Evolutionary conservation across 2,113 vertebrate genomes (phyloP), one percentile per base, ranked within the genome.

Genomic region (Tauraco erythrolophus): DNA sequence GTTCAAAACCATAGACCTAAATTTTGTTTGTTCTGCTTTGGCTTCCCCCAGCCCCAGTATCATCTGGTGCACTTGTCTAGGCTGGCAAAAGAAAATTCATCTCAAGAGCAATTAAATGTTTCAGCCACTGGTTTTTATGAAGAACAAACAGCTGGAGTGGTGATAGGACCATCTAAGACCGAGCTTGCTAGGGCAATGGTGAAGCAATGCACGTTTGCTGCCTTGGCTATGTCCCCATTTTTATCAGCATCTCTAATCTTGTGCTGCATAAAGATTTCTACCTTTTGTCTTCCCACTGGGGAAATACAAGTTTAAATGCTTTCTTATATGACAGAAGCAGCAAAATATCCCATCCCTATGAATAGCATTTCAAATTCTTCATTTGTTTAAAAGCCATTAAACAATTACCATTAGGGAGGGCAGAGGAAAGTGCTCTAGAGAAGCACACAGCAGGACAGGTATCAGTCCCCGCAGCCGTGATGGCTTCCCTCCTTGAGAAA

Each of bases 401-500:
- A 62, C 11, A 51, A 24, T 19, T 65, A 39, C 35, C 24, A 11
- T 33, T 9, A 41, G 43, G 27, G 35, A 53, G 10, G 23, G 7
- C 25, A 50, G 33, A 92, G 14, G 58, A 39, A 68, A 39, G 33
- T 46, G 30, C 37, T 78, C 37, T 17, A 35, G 64, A 45, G 53
- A 10, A 30, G 57, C 3, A 28, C 9, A 6, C 1, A 5, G 53
- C 46, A 72, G 39, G 33, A 39, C 45, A 24, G 31, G 37, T 19
- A 21, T 3, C 2, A 19, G 41, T n/a, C 23, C 48, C 24, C 3
- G 1, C 43, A 75, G 56, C 33, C 35, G 13, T 27, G 45, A 28
- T 0, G 0, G 57, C 24, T 23, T 37, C 35, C 6, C 35, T 85
- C 68, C 46, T 43, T 58, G 37, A 0, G 0, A 51, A 51, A 89